Percentiles rank a stretch among this genome's conserved stretches.
These are phyloP conservation scores for Esox masquinongy DNA, from an alignment of 2,797 vertebrate species.

Conservation along the genomic window DNA sequence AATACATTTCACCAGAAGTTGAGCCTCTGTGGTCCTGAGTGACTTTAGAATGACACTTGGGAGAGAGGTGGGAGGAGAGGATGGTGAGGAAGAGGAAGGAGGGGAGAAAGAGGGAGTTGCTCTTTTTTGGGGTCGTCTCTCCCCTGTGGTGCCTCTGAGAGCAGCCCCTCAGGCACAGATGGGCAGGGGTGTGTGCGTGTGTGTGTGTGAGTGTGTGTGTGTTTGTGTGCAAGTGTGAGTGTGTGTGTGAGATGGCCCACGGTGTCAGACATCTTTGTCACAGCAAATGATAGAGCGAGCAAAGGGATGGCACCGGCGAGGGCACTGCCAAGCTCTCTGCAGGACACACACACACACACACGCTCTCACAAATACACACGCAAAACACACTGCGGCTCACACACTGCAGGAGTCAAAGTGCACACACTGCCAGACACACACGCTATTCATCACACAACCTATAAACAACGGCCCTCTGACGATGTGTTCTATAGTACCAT, in stretches of 20 bases:
- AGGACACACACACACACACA: constrained; percentile 60
- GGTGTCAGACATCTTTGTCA: constrained; percentile 80
- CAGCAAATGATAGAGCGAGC: constrained; percentile 80
- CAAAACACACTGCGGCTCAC: constrained; percentile 9
- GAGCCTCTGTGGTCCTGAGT: constrained; percentile 43
- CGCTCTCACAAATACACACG: constrained; percentile 11
- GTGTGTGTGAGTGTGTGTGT: constrained; percentile 28
- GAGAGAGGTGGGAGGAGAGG: not conserved
- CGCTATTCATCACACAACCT: constrained; percentile 71
- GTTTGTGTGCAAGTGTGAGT: constrained; percentile 44
- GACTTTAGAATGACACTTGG: constrained; percentile 58
- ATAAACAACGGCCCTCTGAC: constrained; percentile 76
- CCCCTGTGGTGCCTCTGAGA: constrained; percentile 72
- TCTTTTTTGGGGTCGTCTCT: constrained; percentile 68
- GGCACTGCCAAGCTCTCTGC: constrained; percentile 81
- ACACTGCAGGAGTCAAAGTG: constrained; percentile 62
- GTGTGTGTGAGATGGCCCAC: constrained; percentile 40
- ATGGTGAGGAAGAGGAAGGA: not conserved
- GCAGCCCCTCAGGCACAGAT: constrained; percentile 79
- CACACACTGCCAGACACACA: constrained; percentile 69
- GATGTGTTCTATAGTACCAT: constrained; percentile 59
- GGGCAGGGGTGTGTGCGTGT: constrained; percentile 50
- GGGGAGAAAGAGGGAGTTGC: constrained; percentile 62
- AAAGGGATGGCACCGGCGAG: constrained; percentile 74
- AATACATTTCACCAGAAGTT: constrained; percentile 22